Conservation (phyloP, 2,888 invertebrate species). For the Rhimphoctona megacephalus region DNA sequence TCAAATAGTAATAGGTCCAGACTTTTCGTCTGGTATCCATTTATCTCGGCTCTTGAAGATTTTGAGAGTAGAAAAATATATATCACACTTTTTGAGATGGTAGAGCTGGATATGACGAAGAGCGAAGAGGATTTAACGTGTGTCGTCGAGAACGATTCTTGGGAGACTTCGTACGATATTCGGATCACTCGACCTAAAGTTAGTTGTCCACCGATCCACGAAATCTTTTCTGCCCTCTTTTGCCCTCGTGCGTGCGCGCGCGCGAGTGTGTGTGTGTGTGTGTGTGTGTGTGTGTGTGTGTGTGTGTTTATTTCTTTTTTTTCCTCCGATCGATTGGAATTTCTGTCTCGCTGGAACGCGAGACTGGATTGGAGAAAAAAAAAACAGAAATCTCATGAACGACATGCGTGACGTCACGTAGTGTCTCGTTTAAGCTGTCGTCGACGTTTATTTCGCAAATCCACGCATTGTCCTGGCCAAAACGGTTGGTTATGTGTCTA, state of each 20-base stretch:
- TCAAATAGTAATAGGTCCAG: conserved; percentile 32
- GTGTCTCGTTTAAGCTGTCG: conserved; percentile 39
- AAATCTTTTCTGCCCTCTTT: conserved; percentile 53
- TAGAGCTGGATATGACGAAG: conserved; percentile 47
- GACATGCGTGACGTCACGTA: conserved; percentile 38
- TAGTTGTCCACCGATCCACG: conserved; percentile 56
- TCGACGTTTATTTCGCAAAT: conserved; percentile 77
- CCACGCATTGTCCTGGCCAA: conserved; percentile 77
- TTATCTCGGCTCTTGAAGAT: conserved; percentile 35
- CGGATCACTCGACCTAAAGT: conserved; percentile 38
- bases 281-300: neutral
- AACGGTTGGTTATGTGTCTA: conserved; percentile 72
- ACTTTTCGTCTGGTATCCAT: conserved; percentile 41
- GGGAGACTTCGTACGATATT: conserved; percentile 22
- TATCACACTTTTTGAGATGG: conserved; percentile 53
- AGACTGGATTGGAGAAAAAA: conserved; percentile 20
- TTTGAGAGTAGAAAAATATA: conserved; percentile 31
- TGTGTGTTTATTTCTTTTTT: conserved; percentile 34
- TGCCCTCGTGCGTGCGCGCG: neutral
- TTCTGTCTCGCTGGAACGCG: conserved; percentile 17
- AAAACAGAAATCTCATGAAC: conserved; percentile 42
- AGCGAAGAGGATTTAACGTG: conserved; percentile 19
- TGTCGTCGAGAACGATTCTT: conserved; percentile 20
- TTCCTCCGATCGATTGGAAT: conserved; percentile 35
- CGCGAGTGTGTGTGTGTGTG: neutral